These are phyloP conservation scores for Archegozetes longisetosus DNA, from an alignment of 1,140 invertebrate genomes.

Conservation along the genomic window DNA sequence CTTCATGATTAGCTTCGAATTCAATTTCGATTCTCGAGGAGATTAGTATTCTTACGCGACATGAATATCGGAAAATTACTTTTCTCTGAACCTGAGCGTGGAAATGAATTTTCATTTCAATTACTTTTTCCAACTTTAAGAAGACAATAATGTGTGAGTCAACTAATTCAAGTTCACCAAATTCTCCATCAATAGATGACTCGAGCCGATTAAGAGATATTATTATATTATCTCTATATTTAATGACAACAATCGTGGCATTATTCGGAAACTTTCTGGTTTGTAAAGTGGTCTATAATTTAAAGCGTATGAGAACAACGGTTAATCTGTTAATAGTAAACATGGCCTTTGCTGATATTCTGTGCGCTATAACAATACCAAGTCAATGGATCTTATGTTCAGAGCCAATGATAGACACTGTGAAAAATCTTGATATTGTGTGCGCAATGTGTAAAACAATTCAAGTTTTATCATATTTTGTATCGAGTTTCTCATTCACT, in stretches of 20 bases:
- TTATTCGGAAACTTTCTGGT: slow-evolving; percentile 28
- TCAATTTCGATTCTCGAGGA: too few species aligned
- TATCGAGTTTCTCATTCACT: slow-evolving; percentile 37
- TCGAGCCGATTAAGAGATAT: too few species aligned
- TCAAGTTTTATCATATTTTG: slow-evolving; percentile 26
- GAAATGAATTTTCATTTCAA: too few species aligned
- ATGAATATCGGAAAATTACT: too few species aligned
- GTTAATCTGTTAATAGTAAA: slow-evolving; percentile 77
- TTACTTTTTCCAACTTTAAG: too few species aligned
- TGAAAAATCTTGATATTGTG: neutral
- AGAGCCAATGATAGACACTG: neutral
- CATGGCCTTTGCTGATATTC: slow-evolving; percentile 53
- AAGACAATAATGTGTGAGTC: too few species aligned
- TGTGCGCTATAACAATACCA: neutral
- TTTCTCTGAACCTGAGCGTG: too few species aligned
- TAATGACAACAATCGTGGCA: slow-evolving; percentile 26
- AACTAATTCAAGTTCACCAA: too few species aligned
- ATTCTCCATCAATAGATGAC: too few species aligned
- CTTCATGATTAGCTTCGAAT: too few species aligned
- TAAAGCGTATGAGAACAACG: slow-evolving; percentile 36
- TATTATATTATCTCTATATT: slow-evolving; percentile 22
- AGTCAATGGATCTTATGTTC: slow-evolving; percentile 9
- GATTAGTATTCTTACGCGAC: too few species aligned
- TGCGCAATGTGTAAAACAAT: neutral
- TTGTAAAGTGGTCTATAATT: slow-evolving; percentile 26